phyloP scores from a whole-genome alignment of 2,888 invertebrate genomes.

The Lycaena phlaeas region DNA sequence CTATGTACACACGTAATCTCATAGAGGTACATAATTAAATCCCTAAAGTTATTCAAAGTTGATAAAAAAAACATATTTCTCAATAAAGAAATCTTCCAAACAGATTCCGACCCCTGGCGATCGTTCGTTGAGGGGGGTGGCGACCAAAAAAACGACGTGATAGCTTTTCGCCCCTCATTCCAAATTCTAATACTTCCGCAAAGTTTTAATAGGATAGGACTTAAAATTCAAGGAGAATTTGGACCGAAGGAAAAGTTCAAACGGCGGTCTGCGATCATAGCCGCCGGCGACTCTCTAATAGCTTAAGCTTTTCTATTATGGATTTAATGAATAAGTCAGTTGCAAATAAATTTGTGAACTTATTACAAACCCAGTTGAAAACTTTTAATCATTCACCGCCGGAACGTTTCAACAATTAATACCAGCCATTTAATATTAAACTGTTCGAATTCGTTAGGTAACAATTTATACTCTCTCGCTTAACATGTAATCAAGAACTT shows the following conservation, averaged over 20 bases:
- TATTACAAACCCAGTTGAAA: neutral
- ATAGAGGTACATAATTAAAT: too few species aligned
- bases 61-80: too few species aligned
- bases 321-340: constrained; percentile 17
- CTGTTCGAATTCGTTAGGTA: too few species aligned
- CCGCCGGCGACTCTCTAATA: constrained; percentile 29
- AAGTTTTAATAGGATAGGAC: constrained; percentile 71
- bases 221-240: constrained; percentile 64
- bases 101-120: constrained; percentile 18
- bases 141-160: constrained; percentile 53
- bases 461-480: too few species aligned
- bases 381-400: constrained; percentile 1
- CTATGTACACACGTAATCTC: too few species aligned
- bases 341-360: constrained; percentile 12
- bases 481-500: too few species aligned
- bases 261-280: constrained; percentile 33
- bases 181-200: constrained; percentile 67
- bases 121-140: constrained; percentile 28
- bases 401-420: constrained; percentile 8
- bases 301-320: constrained; percentile 25
- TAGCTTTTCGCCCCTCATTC: constrained; percentile 68
- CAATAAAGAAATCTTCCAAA: neutral
- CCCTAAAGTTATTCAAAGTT: too few species aligned
- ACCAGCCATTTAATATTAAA: too few species aligned
- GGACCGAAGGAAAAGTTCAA: constrained; percentile 47